These are phyloP conservation scores for Hydrocynus forskahlii DNA, from an alignment of 2,797 vertebrate species.

Conservation along the genomic window DNA sequence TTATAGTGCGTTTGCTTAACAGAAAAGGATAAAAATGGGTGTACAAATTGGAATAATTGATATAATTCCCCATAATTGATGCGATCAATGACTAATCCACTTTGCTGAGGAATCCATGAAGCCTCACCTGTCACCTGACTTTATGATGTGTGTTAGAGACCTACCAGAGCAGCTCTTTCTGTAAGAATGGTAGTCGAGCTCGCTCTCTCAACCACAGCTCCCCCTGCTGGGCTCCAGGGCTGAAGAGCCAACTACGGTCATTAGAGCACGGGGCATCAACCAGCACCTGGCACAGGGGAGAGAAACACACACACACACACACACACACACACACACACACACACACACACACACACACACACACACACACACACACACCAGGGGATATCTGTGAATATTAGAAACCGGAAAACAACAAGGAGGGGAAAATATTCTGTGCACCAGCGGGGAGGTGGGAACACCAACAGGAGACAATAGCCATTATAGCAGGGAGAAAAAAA, in stretches of 20 bases:
- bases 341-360: background rate
- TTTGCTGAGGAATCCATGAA: background rate
- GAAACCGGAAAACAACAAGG: slow-evolving; percentile 45
- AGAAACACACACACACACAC: too few relatives aligned
- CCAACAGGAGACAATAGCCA: slow-evolving; percentile 36
- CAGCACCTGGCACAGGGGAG: slow-evolving; percentile 78
- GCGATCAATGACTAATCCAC: background rate
- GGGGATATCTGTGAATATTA: slow-evolving; percentile 34
- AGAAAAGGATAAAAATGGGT: too few relatives aligned
- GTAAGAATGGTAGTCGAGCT: slow-evolving; percentile 79
- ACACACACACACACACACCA: slow-evolving; percentile 41
- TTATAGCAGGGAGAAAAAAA: slow-evolving; percentile 37
- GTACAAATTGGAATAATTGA: too few relatives aligned
- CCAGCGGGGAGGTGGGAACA: slow-evolving; percentile 43
- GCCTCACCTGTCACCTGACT: background rate
- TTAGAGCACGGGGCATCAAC: slow-evolving; percentile 96
- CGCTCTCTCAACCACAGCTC: slow-evolving; percentile 80
- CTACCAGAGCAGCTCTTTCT: slow-evolving; percentile 88
- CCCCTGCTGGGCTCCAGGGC: slow-evolving; percentile 78
- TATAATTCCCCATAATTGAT: too few relatives aligned
- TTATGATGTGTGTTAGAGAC: slow-evolving; percentile 5
- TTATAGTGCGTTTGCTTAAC: too few relatives aligned
- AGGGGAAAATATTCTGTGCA: slow-evolving; percentile 43
- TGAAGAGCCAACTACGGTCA: slow-evolving; percentile 95
- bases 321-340: too few relatives aligned